Conservation (phyloP, 2,797 vertebrate genomes). For the Coranthus polyacanthus region DNA sequence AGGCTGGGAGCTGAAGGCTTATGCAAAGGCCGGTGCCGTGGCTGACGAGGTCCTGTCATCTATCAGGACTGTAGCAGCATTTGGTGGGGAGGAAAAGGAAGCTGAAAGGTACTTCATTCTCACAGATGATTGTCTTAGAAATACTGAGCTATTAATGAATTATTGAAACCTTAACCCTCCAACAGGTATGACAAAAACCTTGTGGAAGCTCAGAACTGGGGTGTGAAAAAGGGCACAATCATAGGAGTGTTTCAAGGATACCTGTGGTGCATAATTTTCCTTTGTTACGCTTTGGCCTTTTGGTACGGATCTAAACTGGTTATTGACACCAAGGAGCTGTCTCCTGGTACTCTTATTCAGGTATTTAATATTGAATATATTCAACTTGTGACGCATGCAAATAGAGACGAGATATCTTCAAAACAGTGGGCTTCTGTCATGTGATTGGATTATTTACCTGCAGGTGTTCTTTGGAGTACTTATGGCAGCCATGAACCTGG, state of each 20-base stretch:
- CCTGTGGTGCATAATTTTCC: slow-evolving; percentile 87
- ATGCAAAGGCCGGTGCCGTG: slow-evolving; percentile 87
- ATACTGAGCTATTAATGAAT: neutral
- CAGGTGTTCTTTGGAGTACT: slow-evolving; percentile 90
- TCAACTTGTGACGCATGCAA: neutral
- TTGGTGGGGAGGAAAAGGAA: slow-evolving; percentile 86
- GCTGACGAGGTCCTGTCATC: slow-evolving; percentile 87
- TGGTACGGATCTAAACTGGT: slow-evolving; percentile 89
- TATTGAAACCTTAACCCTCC: neutral
- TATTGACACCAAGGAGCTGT: slow-evolving; percentile 85
- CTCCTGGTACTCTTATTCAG: slow-evolving; percentile 86
- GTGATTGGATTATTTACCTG: slow-evolving; percentile 7
- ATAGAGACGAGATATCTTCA: neutral
- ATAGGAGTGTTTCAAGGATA: slow-evolving; percentile 86
- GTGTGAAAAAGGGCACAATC: slow-evolving; percentile 84
- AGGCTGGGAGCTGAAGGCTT: slow-evolving; percentile 82
- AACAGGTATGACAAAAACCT: slow-evolving; percentile 87
- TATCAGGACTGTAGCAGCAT: slow-evolving; percentile 87
- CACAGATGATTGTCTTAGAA: neutral
- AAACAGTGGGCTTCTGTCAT: neutral
- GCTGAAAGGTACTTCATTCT: slow-evolving; percentile 75
- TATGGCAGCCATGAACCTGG: slow-evolving; percentile 85
- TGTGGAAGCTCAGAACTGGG: slow-evolving; percentile 84
- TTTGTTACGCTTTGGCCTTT: slow-evolving; percentile 87
- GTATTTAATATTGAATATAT: slow-evolving; percentile 54